Evolutionary conservation across 2,797 vertebrate species (phyloP), one percentile per base, ranked within the genome.

Genomic region (Melanotaenia pygmaea): DNA sequence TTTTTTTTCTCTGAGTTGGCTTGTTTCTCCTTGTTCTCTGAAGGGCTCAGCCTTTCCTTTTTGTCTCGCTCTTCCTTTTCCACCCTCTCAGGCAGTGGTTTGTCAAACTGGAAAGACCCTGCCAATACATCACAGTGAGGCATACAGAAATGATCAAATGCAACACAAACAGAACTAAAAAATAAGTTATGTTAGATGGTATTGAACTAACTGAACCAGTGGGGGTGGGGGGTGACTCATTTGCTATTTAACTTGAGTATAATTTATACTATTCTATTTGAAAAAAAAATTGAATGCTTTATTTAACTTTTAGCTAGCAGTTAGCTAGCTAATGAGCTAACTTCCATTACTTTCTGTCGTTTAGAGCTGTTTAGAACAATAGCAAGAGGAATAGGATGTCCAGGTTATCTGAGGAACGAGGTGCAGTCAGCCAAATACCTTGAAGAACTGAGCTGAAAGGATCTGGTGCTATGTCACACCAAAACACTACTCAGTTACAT

Each of bases 81-180:
- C n/a, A 62, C 62, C 1, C 0, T 68, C 56, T 86, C 59, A 0
- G 77, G 56, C 6, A 74, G 37, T 9, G 73, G 59, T 35, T 50
- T 38, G 16, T 64, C 30, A 64, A 43, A 65, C 1, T 64, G 34
- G 30, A 57, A 93, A 28, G 88, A 81, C 1, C 89, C 93, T 94
- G 68, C 16, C 35, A 40, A 56, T 35, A 61, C 28, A 56, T 35
- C 1, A 32, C 32, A 64, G 14, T 24, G 8, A 45, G 53, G 6
- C 0, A 69, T 28, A 14, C n/a, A 59, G 1, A 12, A 69, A 64
- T 38, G 28, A 68, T 7, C 38, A 14, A 34, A 37, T 35, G 18
- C 9, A 1, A 1, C 18, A 18, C 22, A 14, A 26, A 28, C 22
- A 60, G 13, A 60, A 40, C 37, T 59, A 26, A 12, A 10, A 60